Evolutionary conservation across 2,797 vertebrate species (phyloP).

Genomic region (Nannoperca australis): DNA sequence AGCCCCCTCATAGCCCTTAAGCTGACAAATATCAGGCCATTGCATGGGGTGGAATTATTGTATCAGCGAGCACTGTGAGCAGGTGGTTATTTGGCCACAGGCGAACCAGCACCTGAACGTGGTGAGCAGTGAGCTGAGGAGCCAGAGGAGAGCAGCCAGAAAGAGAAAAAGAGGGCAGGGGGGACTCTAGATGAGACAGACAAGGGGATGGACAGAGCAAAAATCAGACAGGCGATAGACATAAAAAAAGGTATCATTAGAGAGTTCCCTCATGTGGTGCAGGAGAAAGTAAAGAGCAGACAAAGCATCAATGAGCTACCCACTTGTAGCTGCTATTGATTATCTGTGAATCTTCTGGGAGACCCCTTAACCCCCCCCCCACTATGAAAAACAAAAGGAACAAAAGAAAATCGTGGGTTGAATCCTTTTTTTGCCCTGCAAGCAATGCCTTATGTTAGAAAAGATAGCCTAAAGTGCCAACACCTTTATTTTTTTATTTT

Average conservation of each 20-base stretch:
- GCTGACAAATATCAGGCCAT: conserved; percentile 86
- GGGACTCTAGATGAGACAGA: conserved; percentile 27
- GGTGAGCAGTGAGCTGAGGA: conserved; percentile 25
- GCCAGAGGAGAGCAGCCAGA: conserved; percentile 19
- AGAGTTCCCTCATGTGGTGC: conserved; percentile 37
- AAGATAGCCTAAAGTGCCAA: conserved; percentile 36
- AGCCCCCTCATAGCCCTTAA: conserved; percentile 79
- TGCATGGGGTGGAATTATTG: conserved; percentile 76
- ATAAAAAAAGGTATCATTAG: conserved; percentile 29
- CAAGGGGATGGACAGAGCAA: conserved; percentile 18
- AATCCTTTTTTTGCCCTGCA: conserved; percentile 37
- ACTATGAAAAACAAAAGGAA: conserved; percentile 22
- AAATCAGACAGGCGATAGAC: conserved; percentile 5
- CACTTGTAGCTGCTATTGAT: conserved; percentile 71
- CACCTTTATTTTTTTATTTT: conserved; percentile 41
- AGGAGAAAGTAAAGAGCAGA: conserved; percentile 46
- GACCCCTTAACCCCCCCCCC: conserved; percentile 26
- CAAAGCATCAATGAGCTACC: conserved; percentile 44
- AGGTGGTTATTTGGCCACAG: conserved; percentile 65
- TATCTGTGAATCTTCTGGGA: conserved; percentile 55
- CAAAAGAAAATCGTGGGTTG: conserved; percentile 45
- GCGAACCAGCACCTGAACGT: conserved; percentile 46
- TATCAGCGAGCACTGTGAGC: conserved; percentile 66
- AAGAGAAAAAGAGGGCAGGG: background rate
- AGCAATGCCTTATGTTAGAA: conserved; percentile 29